These are phyloP conservation scores for Ectropis grisescens DNA, from an alignment of 1,140 invertebrate species.

Conservation along the genomic window DNA sequence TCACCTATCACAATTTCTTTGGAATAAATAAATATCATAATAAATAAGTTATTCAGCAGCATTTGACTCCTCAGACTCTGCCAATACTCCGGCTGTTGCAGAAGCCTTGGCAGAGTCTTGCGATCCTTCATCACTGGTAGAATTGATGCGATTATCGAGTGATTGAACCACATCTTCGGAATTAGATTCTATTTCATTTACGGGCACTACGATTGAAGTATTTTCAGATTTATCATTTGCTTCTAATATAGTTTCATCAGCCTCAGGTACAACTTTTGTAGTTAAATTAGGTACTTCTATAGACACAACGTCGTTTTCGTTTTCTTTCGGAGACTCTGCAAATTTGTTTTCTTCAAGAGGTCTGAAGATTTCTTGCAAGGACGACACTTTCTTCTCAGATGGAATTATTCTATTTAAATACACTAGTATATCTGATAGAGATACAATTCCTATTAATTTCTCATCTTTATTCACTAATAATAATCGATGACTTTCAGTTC, in stretches of 20 bases:
- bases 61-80: constrained; percentile 20
- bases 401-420: constrained; percentile 65
- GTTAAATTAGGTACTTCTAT: constrained; percentile 48
- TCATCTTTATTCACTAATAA: constrained; percentile 62
- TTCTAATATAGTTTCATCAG: constrained; percentile 21
- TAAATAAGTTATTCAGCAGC: constrained; percentile 25
- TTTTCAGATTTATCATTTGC: constrained; percentile 14
- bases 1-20: constrained; percentile 56
- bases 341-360: constrained; percentile 60
- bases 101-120: constrained; percentile 10
- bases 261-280: constrained; percentile 32
- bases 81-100: too few species aligned
- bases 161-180: constrained; percentile 12
- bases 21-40: constrained; percentile 25
- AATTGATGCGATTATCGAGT: not conserved
- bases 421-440: constrained; percentile 60
- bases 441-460: constrained; percentile 58
- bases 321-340: constrained; percentile 47
- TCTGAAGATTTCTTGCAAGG: constrained; percentile 59
- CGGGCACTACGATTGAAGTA: constrained; percentile 10
- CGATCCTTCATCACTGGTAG: constrained; percentile 3
- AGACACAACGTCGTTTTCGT: constrained; percentile 50
- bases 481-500: constrained; percentile 68
- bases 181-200: constrained; percentile 23
- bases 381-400: constrained; percentile 55